Evolutionary conservation across 2,797 vertebrate species (phyloP).

Genomic region (Mastacembelus armatus): DNA sequence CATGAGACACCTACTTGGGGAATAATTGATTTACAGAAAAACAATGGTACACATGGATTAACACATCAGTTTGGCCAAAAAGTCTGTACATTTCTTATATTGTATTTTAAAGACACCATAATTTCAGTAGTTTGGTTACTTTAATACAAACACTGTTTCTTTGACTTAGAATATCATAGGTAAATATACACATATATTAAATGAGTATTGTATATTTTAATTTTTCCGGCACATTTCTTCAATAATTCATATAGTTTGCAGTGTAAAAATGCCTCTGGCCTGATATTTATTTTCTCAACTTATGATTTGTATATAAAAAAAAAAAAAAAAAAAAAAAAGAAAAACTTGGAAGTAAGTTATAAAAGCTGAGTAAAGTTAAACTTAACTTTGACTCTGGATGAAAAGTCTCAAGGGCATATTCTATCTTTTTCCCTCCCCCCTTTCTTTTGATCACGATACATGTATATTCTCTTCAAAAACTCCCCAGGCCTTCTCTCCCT

Average conservation of each 20-base stretch:
- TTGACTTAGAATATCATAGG: neutral
- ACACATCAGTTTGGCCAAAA: too few relatives aligned
- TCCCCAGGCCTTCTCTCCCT: constrained; percentile 46
- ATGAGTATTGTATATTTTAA: neutral
- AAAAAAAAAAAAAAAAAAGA: too few relatives aligned
- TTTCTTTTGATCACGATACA: constrained; percentile 52
- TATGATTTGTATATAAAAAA: too few relatives aligned
- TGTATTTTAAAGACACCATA: neutral
- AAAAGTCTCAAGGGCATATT: constrained; percentile 50
- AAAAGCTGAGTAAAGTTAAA: constrained; percentile 31
- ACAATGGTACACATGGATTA: too few relatives aligned
- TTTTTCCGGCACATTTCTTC: neutral
- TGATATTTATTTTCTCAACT: too few relatives aligned
- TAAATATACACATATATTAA: too few relatives aligned
- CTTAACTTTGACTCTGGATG: constrained; percentile 25
- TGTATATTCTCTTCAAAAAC: constrained; percentile 54
- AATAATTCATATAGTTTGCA: too few relatives aligned
- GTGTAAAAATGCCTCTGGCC: too few relatives aligned
- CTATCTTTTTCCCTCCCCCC: constrained; percentile 13
- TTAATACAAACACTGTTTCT: neutral
- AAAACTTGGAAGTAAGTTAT: neutral
- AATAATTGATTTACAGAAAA: neutral
- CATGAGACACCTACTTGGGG: constrained; percentile 2
- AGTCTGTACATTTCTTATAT: too few relatives aligned
- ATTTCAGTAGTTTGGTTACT: neutral